Percentiles rank a stretch among this genome's conserved stretches.
Evolutionary conservation across 2,797 vertebrate species (phyloP).

Genomic region (Benthosema pterotum): DNA sequence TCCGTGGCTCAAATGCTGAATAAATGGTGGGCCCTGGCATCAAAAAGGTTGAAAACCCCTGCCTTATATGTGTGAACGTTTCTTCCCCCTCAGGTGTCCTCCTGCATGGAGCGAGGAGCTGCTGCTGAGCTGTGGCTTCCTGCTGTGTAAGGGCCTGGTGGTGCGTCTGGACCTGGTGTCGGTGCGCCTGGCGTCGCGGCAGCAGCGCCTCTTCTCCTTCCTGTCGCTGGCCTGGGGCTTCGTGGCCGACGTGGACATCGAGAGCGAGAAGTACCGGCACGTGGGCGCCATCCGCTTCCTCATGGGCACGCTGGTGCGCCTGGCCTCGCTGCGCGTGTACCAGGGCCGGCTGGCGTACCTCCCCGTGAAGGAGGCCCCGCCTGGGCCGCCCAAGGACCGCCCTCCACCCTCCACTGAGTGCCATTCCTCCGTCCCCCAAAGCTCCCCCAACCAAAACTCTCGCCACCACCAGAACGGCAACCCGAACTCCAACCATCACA

Average conservation of each 20-base stretch:
- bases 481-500: slow-evolving; percentile 56
- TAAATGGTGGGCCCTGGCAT: too few species aligned
- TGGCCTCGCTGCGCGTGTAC: slow-evolving; percentile 86
- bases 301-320: slow-evolving; percentile 88
- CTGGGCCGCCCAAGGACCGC: slow-evolving; percentile 19
- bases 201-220: slow-evolving; percentile 89
- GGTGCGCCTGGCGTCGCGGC: slow-evolving; percentile 80
- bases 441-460: slow-evolving; percentile 57
- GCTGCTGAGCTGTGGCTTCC: slow-evolving; percentile 87
- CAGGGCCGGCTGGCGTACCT: slow-evolving; percentile 88
- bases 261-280: slow-evolving; percentile 91
- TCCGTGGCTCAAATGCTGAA: too few species aligned
- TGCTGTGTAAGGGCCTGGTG: slow-evolving; percentile 88
- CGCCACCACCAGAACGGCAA: slow-evolving; percentile 31
- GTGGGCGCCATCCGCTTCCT: slow-evolving; percentile 89
- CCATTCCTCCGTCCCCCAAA: slow-evolving; percentile 51
- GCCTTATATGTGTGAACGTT: too few species aligned
- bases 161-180: slow-evolving; percentile 89
- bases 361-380: slow-evolving; percentile 57
- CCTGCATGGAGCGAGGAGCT: slow-evolving; percentile 87
- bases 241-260: slow-evolving; percentile 92
- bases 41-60: too few species aligned
- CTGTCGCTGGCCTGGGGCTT: slow-evolving; percentile 95
- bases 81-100: slow-evolving; percentile 75
- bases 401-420: slow-evolving; percentile 41